These are phyloP conservation scores for Amphipoea lucens DNA, from an alignment of 2,888 invertebrate genomes.

Conservation along the genomic window DNA sequence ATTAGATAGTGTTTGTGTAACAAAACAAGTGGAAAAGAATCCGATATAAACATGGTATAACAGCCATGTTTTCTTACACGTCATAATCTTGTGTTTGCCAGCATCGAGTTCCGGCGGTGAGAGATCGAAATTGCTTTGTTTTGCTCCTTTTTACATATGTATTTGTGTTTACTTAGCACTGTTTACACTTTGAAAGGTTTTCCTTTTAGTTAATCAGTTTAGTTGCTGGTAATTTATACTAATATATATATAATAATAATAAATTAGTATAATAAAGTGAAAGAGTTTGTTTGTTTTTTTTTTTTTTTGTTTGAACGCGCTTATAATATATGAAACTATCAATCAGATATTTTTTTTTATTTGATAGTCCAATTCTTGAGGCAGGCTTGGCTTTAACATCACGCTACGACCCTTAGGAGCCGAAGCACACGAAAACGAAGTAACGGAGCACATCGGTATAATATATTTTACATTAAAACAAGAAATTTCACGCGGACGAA, in stretches of 20 bases:
- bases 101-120: slow-evolving; percentile 74
- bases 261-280: background rate
- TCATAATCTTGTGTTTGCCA: slow-evolving; percentile 83
- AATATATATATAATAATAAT: background rate
- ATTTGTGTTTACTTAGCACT: slow-evolving; percentile 50
- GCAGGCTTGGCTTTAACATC: too few relatives aligned
- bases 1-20: slow-evolving; percentile 67
- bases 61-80: slow-evolving; percentile 83
- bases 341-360: too few relatives aligned
- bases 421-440: background rate
- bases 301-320: background rate
- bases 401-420: background rate
- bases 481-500: background rate
- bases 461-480: background rate
- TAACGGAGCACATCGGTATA: too few relatives aligned
- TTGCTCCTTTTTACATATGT: slow-evolving; percentile 71
- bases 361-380: too few relatives aligned
- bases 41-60: slow-evolving; percentile 79
- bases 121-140: slow-evolving; percentile 85
- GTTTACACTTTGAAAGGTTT: slow-evolving; percentile 58
- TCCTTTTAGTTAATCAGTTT: slow-evolving; percentile 33
- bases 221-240: background rate
- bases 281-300: background rate
- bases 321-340: background rate
- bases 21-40: slow-evolving; percentile 74